These are phyloP conservation scores for Seira ritae DNA, from an alignment of 2,888 invertebrate genomes.

Conservation along the genomic window DNA sequence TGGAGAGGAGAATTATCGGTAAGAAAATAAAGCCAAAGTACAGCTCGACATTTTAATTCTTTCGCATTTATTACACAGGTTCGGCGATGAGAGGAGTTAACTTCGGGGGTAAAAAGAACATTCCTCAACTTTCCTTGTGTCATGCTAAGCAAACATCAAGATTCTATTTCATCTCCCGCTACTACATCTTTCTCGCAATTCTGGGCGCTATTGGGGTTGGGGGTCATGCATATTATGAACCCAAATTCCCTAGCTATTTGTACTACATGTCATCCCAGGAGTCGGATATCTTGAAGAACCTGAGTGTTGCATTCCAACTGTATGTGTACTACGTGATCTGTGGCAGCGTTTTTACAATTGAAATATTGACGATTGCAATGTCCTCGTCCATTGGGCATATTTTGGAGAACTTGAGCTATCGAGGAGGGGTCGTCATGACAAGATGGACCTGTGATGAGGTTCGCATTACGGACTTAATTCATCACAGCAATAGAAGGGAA, in stretches of 20 bases:
- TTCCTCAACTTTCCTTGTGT: conserved; percentile 61
- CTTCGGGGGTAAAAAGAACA: conserved; percentile 42
- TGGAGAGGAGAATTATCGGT: conserved; percentile 62
- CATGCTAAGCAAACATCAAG: conserved; percentile 48
- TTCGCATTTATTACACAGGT: conserved; percentile 36
- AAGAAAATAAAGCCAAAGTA: no score
- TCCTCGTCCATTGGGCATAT: conserved; percentile 61
- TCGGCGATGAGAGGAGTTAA: conserved; percentile 61
- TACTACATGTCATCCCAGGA: conserved; percentile 45
- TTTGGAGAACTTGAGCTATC: conserved; percentile 60
- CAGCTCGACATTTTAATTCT: no score
- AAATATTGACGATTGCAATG: conserved; percentile 51
- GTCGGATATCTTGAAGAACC: conserved; percentile 28
- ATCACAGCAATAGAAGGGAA: conserved; percentile 15
- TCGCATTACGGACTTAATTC: conserved; percentile 52
- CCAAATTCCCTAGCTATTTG: conserved; percentile 53
- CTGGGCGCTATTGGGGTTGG: conserved; percentile 45
- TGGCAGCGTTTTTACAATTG: conserved; percentile 54
- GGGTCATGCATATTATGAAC: conserved; percentile 48
- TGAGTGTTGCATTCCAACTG: conserved; percentile 54
- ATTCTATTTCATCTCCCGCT: conserved; percentile 42
- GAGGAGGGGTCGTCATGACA: conserved; percentile 63
- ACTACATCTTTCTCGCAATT: conserved; percentile 48
- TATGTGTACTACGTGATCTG: conserved; percentile 56
- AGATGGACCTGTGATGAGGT: conserved; percentile 61